Base-by-base conservation (phyloP, 2,113 vertebrate species). In the Raja brachyura region DNA sequence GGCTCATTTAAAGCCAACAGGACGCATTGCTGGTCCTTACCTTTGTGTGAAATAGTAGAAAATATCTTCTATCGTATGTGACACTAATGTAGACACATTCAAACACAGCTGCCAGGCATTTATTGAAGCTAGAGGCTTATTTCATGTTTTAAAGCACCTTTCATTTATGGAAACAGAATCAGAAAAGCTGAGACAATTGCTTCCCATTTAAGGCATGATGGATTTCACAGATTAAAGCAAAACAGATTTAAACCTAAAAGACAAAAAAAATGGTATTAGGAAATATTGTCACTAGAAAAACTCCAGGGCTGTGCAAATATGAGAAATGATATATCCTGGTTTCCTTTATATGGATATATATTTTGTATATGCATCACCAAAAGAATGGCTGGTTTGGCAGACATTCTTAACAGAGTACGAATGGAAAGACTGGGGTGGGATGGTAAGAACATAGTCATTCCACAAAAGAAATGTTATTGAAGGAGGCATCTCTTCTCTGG, bases 1-100 rank as follows among this genome's bases (percentile, higher is more conserved):
- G 68, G 90, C 90, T 92, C 90, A 92, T 92, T 92, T 92, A 92
- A 92, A 92, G 31, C 90, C 39, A 92, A 92, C 90, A 92, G 90
- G 33, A 74, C 39, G 70, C 90, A 73, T 92, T 70, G 66, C 66
- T 73, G 68, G 66, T 92, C 68, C 20, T 25, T 92, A 92, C 90
- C 90, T 74, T 68, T 66, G 59, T 70, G 66, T 74, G 90, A 92
- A 92, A 92, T 92, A 39, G 31, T 92, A 73, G 66, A 70, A 92
- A 92, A 74, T 92, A 92, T 70, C 90, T 92, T 73, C 31, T 73
- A 92, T 74, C 70, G 90, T 74, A 54, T 39, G 63, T 92, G 66
- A 92, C 66, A 92, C 22, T 92, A 92, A 70, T 92, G 68, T 13
- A 92, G 90, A 73, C 68, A 92, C 73, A 73, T 92, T 92, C 68